phyloP scores from a whole-genome alignment of 1,140 invertebrate genomes.

The Drosophila chauvacae region DNA sequence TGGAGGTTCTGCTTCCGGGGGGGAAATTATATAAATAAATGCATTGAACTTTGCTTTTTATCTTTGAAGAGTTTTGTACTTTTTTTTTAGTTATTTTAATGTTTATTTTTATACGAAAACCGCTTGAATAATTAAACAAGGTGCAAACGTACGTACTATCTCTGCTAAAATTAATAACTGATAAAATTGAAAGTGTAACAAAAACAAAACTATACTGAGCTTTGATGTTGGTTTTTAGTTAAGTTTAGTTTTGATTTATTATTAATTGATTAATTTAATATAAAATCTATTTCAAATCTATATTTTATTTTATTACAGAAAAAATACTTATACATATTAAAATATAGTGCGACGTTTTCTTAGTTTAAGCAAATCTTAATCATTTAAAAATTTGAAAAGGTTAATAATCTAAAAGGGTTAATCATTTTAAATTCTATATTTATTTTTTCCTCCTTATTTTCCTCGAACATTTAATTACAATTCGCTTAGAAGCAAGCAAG shows the following conservation, averaged over 20 bases:
- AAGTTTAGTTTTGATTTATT: background rate
- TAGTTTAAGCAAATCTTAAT: too few species aligned
- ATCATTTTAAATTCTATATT: too few species aligned
- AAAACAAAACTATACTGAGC: background rate
- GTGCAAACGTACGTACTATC: background rate
- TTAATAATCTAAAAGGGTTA: too few species aligned
- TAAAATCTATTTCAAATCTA: background rate
- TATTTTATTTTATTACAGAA: too few species aligned
- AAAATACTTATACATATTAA: too few species aligned
- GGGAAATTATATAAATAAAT: too few species aligned
- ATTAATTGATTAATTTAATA: background rate
- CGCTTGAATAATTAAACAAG: background rate
- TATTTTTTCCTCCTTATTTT: too few species aligned
- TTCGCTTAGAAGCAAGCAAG: too few species aligned
- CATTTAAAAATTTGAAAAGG: too few species aligned
- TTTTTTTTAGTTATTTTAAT: background rate
- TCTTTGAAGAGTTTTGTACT: background rate
- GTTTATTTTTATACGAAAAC: background rate
- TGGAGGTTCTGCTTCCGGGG: too few species aligned
- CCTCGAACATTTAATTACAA: too few species aligned
- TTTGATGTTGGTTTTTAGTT: background rate
- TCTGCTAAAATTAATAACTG: background rate
- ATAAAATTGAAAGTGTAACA: slow-evolving; percentile 6
- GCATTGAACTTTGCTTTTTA: background rate
- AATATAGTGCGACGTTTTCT: too few species aligned